A percentile compares a stretch with the other conserved stretches of the same genome.
Conservation (phyloP, 92 coral and sea anemone genomes). For the Phenganax stokvisi region DNA sequence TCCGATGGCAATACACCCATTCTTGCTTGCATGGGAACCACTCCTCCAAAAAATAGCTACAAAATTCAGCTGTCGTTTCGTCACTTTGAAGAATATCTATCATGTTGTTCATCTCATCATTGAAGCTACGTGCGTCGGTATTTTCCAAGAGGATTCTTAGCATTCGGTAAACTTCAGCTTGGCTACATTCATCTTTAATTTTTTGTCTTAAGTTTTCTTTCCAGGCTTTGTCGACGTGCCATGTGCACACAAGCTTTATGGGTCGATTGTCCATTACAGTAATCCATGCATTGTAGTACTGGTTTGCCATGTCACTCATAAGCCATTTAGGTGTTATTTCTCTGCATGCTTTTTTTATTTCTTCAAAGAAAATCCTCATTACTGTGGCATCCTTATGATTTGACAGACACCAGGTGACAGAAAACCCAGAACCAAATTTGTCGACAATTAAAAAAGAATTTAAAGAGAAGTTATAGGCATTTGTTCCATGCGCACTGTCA, state of each 20-base stretch:
- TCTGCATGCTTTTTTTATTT: constrained; percentile 3
- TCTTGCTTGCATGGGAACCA: constrained; percentile 11
- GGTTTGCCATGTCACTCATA: constrained; percentile 23
- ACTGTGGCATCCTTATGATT: constrained; percentile 1
- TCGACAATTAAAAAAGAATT: neutral
- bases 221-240: constrained; percentile 62
- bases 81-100: constrained; percentile 11
- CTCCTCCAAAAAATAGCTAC: constrained; percentile 7
- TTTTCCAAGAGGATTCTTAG: constrained; percentile 31
- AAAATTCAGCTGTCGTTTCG: neutral
- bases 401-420: neutral
- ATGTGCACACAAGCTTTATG: constrained; percentile 37
- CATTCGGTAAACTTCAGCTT: constrained; percentile 41
- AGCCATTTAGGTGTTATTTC: neutral
- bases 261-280: constrained; percentile 36
- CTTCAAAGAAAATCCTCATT: constrained; percentile 15
- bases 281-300: constrained; percentile 24
- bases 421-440: constrained; percentile 12
- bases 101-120: constrained; percentile 10
- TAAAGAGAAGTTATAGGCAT: constrained; percentile 15
- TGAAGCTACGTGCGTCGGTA: constrained; percentile 28
- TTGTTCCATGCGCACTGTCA: constrained; percentile 5
- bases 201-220: constrained; percentile 36
- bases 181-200: constrained; percentile 6
- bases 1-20: neutral